These are phyloP conservation scores for Leptinotarsa undecemlineata DNA, from an alignment of 1,140 invertebrate genomes.

Conservation along the genomic window DNA sequence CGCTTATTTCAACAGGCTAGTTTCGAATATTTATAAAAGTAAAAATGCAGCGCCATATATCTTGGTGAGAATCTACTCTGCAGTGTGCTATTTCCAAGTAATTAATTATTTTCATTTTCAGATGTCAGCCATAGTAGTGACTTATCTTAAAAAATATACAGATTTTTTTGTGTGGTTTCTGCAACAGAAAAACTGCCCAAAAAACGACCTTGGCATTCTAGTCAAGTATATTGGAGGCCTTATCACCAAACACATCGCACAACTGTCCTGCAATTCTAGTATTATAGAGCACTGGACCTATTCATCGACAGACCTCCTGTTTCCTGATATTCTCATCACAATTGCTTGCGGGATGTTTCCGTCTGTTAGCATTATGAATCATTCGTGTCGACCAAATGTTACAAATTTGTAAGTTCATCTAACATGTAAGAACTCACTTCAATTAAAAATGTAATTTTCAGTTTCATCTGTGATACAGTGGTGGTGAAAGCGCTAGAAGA, in stretches of 20 bases:
- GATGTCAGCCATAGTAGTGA: constrained; percentile 63
- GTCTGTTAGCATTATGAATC: constrained; percentile 88
- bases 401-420: constrained; percentile 67
- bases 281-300: constrained; percentile 48
- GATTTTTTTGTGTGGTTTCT: constrained; percentile 57
- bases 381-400: constrained; percentile 85
- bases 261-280: constrained; percentile 77
- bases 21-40: constrained; percentile 49
- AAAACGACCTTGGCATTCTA: constrained; percentile 55
- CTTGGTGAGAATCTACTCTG: constrained; percentile 36
- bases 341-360: constrained; percentile 85
- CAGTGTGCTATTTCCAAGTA: not conserved
- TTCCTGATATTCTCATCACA: constrained; percentile 60
- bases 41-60: constrained; percentile 43
- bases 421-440: not conserved
- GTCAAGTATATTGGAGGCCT: constrained; percentile 60
- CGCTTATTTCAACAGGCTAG: constrained; percentile 56
- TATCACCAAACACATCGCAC: constrained; percentile 72
- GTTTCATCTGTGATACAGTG: constrained; percentile 48
- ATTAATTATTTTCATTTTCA: constrained; percentile 51
- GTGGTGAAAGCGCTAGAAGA: constrained; percentile 50
- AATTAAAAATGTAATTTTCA: constrained; percentile 4
- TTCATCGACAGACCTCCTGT: constrained; percentile 40
- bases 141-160: constrained; percentile 61
- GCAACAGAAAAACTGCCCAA: constrained; percentile 39